phyloP scores from a whole-genome alignment of 2,113 vertebrate genomes.

The Malaclemys terrapin region DNA sequence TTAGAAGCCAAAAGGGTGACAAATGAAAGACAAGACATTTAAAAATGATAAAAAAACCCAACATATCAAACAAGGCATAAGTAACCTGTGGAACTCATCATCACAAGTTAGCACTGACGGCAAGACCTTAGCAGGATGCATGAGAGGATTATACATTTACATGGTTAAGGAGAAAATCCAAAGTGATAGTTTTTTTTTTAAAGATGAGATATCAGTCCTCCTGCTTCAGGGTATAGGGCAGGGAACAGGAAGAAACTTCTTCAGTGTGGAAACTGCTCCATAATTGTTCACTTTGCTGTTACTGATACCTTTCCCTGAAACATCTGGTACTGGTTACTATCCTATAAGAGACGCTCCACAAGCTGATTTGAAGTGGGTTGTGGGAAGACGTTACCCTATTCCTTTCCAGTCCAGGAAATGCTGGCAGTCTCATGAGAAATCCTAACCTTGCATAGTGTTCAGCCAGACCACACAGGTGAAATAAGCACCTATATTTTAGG shows the following conservation, averaged over 20 bases:
- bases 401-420: neutral
- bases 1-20: neutral
- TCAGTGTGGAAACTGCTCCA: too few relatives aligned
- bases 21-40: slow-evolving; percentile 18
- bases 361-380: neutral
- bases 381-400: neutral
- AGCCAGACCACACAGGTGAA: neutral
- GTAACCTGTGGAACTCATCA: fast-evolving
- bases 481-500: neutral
- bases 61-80: neutral
- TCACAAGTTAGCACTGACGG: neutral
- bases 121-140: slow-evolving; percentile 4
- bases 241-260: slow-evolving; percentile 3
- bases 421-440: neutral
- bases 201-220: slow-evolving; percentile 4
- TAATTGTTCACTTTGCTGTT: slow-evolving; percentile 30
- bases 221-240: neutral
- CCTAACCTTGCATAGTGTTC: neutral
- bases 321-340: neutral
- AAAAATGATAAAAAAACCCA: neutral
- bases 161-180: slow-evolving; percentile 58
- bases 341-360: neutral
- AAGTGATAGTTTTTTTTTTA: neutral
- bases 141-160: slow-evolving; percentile 20
- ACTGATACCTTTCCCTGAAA: neutral